Conservation (phyloP, 2,797 vertebrate species). For the Hippoglossus hippoglossus region DNA sequence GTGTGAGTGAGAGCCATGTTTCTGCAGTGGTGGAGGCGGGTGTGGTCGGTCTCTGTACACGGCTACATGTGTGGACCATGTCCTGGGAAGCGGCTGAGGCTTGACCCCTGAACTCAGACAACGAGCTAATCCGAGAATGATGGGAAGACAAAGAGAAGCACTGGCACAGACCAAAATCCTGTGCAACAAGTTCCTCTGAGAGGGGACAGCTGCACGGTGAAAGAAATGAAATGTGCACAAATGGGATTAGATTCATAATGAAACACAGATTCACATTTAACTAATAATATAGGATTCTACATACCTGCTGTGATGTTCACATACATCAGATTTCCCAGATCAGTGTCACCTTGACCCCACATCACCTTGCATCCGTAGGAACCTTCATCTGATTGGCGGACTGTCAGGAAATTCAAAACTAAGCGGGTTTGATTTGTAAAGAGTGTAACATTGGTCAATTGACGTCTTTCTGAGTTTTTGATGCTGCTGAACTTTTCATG, state of each 20-base stretch:
- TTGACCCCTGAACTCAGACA: slow-evolving; percentile 52
- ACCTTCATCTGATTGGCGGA: slow-evolving; percentile 67
- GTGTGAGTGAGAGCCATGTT: not conserved
- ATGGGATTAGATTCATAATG: not conserved
- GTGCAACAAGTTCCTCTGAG: slow-evolving; percentile 47
- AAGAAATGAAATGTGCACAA: not conserved
- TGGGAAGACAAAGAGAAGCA: slow-evolving; percentile 59
- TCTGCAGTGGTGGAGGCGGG: slow-evolving; percentile 16
- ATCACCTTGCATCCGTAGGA: slow-evolving; percentile 61
- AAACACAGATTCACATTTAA: not conserved
- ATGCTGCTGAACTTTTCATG: not conserved
- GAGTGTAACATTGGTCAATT: slow-evolving; percentile 1
- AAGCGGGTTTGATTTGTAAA: slow-evolving; percentile 42
- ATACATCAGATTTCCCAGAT: slow-evolving; percentile 56
- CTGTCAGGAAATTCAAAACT: slow-evolving; percentile 40
- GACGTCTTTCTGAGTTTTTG: slow-evolving; percentile 8
- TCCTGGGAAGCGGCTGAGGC: slow-evolving; percentile 49
- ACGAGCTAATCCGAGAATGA: slow-evolving; percentile 63
- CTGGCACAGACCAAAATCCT: slow-evolving; percentile 64
- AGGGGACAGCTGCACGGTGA: slow-evolving; percentile 24
- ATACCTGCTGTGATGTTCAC: slow-evolving; percentile 67
- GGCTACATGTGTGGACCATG: slow-evolving; percentile 1
- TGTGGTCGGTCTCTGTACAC: not conserved
- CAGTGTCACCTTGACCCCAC: slow-evolving; percentile 3
- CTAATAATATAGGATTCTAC: not conserved